Evolutionary conservation across 2,113 vertebrate genomes (phyloP).

Genomic region (Casuarius casuarius): DNA sequence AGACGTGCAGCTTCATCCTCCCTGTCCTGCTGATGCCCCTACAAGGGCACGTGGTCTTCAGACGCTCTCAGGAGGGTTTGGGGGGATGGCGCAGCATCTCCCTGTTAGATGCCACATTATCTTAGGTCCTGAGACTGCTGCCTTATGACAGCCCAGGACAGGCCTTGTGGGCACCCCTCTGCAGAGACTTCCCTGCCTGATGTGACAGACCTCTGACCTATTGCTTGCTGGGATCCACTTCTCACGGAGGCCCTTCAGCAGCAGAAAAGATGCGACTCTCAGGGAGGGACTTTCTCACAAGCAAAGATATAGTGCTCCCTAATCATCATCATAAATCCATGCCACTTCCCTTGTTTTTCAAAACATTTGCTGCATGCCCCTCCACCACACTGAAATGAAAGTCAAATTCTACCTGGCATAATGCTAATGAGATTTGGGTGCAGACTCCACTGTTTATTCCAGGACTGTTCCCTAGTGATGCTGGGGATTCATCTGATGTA

Average conservation of each 20-base stretch:
- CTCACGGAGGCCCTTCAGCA: not conserved
- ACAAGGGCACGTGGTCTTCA: fast-evolving
- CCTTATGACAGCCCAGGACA: not conserved
- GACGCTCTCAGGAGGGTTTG: fast-evolving
- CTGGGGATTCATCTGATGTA: not conserved
- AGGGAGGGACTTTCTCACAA: not conserved
- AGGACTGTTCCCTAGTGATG: not conserved
- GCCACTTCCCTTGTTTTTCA: not conserved
- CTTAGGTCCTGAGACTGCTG: not conserved
- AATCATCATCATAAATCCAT: not conserved
- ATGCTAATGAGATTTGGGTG: not conserved
- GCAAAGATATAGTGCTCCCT: not conserved
- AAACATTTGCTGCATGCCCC: not conserved
- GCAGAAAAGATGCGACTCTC: not conserved
- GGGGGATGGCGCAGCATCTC: not conserved
- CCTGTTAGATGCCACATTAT: not conserved
- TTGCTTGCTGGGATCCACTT: not conserved
- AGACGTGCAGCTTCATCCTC: not conserved
- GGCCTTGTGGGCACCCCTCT: not conserved
- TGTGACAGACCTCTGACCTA: not conserved
- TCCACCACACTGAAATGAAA: not conserved
- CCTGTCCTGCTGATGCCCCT: not conserved
- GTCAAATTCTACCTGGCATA: not conserved
- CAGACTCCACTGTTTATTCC: not conserved
- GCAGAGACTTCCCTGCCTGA: not conserved